These are phyloP conservation scores for Epizoanthus fatuus DNA, from an alignment of 92 coral and sea anemone species.

Conservation along the genomic window DNA sequence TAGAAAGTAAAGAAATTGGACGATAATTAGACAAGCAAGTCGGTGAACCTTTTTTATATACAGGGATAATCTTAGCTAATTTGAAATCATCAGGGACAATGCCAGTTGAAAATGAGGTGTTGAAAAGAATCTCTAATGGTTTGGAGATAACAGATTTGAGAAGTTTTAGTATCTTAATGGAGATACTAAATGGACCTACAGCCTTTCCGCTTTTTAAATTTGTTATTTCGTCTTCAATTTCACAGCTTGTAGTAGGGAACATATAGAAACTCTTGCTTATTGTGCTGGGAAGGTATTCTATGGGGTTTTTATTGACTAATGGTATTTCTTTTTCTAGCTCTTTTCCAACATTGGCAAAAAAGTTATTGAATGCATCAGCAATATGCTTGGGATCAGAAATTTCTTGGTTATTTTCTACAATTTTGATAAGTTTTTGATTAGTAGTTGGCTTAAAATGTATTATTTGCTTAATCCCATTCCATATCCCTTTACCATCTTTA, in stretches of 20 bases:
- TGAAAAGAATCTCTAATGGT: slow-evolving; percentile 57
- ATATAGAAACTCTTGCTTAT: slow-evolving; percentile 2
- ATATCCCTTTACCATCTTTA: slow-evolving; percentile 36
- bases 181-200: too few species aligned
- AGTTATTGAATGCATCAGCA: slow-evolving; percentile 45
- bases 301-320: not conserved
- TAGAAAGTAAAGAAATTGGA: slow-evolving; percentile 60
- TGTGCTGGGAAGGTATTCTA: not conserved
- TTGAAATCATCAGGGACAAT: slow-evolving; percentile 56
- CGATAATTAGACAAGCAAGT: slow-evolving; percentile 53
- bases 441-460: slow-evolving; percentile 53
- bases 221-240: slow-evolving; percentile 17
- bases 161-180: slow-evolving; percentile 44
- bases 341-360: slow-evolving; percentile 61
- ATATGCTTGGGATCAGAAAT: slow-evolving; percentile 41
- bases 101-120: slow-evolving; percentile 53
- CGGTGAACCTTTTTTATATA: slow-evolving; percentile 46
- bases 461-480: slow-evolving; percentile 59
- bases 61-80: slow-evolving; percentile 51
- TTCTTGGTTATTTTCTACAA: slow-evolving; percentile 44
- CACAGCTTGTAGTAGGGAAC: slow-evolving; percentile 24
- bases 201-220: not conserved
- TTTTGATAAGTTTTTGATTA: slow-evolving; percentile 46
- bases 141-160: slow-evolving; percentile 47
- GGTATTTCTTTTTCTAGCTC: slow-evolving; percentile 52